Evolutionary conservation across 1,140 invertebrate species (phyloP), one percentile per base, ranked within the genome.

Genomic region (Aphelenchoides besseyi): DNA sequence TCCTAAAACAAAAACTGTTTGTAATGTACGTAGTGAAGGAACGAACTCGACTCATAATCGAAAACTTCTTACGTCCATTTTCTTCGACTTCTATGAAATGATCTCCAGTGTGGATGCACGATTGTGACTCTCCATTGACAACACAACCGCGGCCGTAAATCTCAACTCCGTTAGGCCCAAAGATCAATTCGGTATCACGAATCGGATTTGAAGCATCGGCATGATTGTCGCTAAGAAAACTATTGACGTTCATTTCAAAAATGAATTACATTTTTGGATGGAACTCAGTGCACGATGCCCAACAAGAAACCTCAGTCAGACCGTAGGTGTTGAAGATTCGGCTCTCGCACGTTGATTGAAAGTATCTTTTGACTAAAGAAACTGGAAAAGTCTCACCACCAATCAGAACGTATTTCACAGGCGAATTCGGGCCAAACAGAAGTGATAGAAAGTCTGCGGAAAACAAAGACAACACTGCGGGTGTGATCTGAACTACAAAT

Each of bases 201-300:
- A 66, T 36, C n/a, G 63, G 12, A 30, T 66, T 35, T 12, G 63
- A 66, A 2, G 63, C 1, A 53, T 66, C 63, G 2, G 63, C 63
- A 1, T 18, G 30, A n/a, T 66, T 1, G 30, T 66, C 63, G 26
- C 63, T 66, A 32, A 28, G 9, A 66, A 3, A 1, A 32, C 16
- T 29, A 1, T 28, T 64, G 52, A 68, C 1, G 9, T 16, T 32
- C 2, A 68, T n/a, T 63, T 68, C 16, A 68, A 16, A 68, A 66
- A 2, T 68, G 30, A 52, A 9, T 64, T 66, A 68, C 48, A 18
- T 28, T 30, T 64, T 16, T 68, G 66, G 66, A 23, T 68, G 18
- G 48, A 68, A 68, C 12, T 35, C 26, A n/a, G 63, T 66, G 32
- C 63, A 66, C n/a, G 63, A 66, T 28, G 63, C 63, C 63, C 63